Evolutionary conservation across 2,888 invertebrate species (phyloP).

Genomic region (Synergus umbraculus): DNA sequence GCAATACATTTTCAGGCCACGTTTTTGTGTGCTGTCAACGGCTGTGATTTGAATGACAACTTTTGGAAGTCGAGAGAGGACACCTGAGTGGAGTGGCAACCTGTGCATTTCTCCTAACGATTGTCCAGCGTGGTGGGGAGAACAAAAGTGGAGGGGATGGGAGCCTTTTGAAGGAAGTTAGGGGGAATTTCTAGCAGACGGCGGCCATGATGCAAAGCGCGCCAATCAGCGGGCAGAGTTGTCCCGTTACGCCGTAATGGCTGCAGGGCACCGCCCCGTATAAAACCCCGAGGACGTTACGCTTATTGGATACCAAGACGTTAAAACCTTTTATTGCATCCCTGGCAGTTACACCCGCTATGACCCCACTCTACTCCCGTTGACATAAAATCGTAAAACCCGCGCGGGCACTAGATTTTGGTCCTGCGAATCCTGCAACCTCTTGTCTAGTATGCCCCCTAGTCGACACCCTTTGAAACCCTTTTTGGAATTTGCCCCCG

Average conservation of each 20-base stretch:
- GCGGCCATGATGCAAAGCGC: slow-evolving; percentile 72
- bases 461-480: slow-evolving; percentile 66
- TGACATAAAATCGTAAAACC: slow-evolving; percentile 68
- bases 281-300: slow-evolving; percentile 67
- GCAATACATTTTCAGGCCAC: background rate
- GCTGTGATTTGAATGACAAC: slow-evolving; percentile 13
- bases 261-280: slow-evolving; percentile 74
- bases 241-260: slow-evolving; percentile 73
- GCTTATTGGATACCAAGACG: slow-evolving; percentile 74
- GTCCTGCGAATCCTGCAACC: slow-evolving; percentile 56
- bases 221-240: slow-evolving; percentile 66
- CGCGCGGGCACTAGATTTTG: slow-evolving; percentile 58
- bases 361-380: slow-evolving; percentile 57
- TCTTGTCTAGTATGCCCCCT: slow-evolving; percentile 65
- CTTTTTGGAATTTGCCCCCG: background rate
- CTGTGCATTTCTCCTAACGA: slow-evolving; percentile 38
- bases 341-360: slow-evolving; percentile 71
- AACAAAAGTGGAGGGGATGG: slow-evolving; percentile 43
- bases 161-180: slow-evolving; percentile 48
- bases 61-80: slow-evolving; percentile 3
- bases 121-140: slow-evolving; percentile 1
- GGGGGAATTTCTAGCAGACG: slow-evolving; percentile 63
- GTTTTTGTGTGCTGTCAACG: background rate
- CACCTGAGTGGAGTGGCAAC: slow-evolving; percentile 26
- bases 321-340: slow-evolving; percentile 74